Evolutionary conservation across 2,113 vertebrate species (phyloP).

Genomic region (Collichthys lucidus): DNA sequence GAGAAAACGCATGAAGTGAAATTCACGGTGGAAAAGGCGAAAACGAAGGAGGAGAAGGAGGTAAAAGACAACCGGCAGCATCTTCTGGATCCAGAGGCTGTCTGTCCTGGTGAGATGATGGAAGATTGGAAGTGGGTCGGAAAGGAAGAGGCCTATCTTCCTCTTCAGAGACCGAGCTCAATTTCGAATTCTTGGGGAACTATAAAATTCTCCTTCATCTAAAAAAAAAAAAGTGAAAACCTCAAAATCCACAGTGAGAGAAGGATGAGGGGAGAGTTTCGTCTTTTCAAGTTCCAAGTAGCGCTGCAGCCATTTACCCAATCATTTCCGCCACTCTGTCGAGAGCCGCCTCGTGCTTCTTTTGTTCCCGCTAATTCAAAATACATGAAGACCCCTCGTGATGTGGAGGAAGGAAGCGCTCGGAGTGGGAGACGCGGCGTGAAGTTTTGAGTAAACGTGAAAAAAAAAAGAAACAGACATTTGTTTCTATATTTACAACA

Average conservation of each 20-base stretch:
- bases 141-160: conserved; percentile 43
- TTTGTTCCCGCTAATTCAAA: conserved; percentile 39
- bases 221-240: conserved; percentile 40
- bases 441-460: conserved; percentile 13
- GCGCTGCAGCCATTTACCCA: conserved; percentile 34
- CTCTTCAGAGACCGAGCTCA: conserved; percentile 51
- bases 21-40: neutral
- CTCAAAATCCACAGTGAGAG: conserved; percentile 43
- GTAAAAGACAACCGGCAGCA: conserved; percentile 57
- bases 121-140: conserved; percentile 71
- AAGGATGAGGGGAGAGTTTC: conserved; percentile 20
- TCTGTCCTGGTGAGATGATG: conserved; percentile 57
- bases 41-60: conserved; percentile 47
- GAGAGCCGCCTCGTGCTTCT: conserved; percentile 31
- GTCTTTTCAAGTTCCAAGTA: conserved; percentile 20
- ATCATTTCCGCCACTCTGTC: conserved; percentile 44
- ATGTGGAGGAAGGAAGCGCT: conserved; percentile 19
- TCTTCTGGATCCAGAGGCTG: conserved; percentile 57
- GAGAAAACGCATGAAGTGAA: conserved; percentile 24
- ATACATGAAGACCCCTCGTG: conserved; percentile 13
- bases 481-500: conserved; percentile 38
- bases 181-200: conserved; percentile 61
- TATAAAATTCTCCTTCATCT: conserved; percentile 60
- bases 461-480: conserved; percentile 4
- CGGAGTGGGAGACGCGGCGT: neutral